Evolutionary conservation across 2,888 invertebrate genomes (phyloP).

Genomic region (Proisotoma minuta): DNA sequence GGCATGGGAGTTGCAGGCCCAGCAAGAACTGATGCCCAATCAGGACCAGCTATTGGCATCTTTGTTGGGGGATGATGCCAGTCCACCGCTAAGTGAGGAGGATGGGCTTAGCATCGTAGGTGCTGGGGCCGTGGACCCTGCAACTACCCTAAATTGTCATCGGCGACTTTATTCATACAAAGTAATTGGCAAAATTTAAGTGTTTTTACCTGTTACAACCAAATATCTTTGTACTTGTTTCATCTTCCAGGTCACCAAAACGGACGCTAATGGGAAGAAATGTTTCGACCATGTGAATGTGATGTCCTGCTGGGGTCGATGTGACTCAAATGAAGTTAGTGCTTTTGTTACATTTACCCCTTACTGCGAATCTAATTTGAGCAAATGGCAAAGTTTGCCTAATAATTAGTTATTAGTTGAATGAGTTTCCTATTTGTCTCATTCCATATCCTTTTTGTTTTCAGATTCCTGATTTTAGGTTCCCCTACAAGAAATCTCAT

Average conservation of each 20-base stretch:
- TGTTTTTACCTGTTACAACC: background rate
- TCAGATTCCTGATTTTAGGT: slow-evolving; percentile 79
- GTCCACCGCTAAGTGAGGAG: slow-evolving; percentile 45
- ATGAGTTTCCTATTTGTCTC: background rate
- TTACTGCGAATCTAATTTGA: background rate
- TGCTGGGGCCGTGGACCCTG: slow-evolving; percentile 50
- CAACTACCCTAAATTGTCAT: slow-evolving; percentile 62
- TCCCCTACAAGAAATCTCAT: slow-evolving; percentile 77
- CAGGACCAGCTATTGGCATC: slow-evolving; percentile 37
- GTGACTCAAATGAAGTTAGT: slow-evolving; percentile 74
- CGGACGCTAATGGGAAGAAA: slow-evolving; percentile 60
- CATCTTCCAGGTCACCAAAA: slow-evolving; percentile 52
- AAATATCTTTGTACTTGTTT: background rate
- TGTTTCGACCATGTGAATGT: slow-evolving; percentile 74
- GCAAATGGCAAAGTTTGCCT: background rate
- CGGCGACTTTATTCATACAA: slow-evolving; percentile 62
- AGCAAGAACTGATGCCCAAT: slow-evolving; percentile 24
- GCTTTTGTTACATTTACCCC: background rate
- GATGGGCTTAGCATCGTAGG: slow-evolving; percentile 35
- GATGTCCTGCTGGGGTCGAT: slow-evolving; percentile 74
- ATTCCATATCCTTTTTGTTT: background rate
- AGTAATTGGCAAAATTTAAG: slow-evolving; percentile 51
- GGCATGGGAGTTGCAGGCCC: slow-evolving; percentile 11
- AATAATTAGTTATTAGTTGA: background rate
- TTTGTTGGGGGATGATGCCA: slow-evolving; percentile 37